A percentile compares a stretch with the other conserved stretches of the same genome.
Conservation (phyloP, 2,888 invertebrate species). For the Heteropelma amictum region DNA sequence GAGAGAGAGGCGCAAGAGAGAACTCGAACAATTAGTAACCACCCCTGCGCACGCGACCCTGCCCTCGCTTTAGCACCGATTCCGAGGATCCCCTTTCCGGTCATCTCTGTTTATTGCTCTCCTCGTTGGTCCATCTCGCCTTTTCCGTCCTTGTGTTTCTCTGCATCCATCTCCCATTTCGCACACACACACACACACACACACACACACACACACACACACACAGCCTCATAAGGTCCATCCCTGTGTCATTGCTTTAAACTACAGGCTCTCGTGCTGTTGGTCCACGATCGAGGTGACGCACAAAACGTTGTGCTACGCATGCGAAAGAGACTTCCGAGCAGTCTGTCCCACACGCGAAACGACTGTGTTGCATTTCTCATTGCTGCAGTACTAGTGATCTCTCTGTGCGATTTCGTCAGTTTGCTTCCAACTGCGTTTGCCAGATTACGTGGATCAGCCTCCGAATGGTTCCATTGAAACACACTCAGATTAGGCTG, state of each 20-base stretch:
- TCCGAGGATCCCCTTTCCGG: conserved; percentile 50
- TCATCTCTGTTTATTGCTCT: conserved; percentile 33
- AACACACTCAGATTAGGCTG: conserved; percentile 45
- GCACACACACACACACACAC: too few species aligned
- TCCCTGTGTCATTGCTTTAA: too few species aligned
- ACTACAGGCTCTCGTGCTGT: too few species aligned
- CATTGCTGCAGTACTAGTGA: conserved; percentile 18
- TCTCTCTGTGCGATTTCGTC: conserved; percentile 5
- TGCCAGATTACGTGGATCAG: conserved; percentile 60
- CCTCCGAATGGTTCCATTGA: conserved; percentile 30
- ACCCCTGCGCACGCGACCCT: conserved; percentile 54
- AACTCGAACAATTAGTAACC: conserved; percentile 76
- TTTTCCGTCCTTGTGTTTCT: conserved; percentile 12
- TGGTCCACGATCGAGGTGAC: conserved; percentile 42
- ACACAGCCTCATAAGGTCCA: too few species aligned
- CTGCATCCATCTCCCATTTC: too few species aligned
- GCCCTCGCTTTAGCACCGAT: conserved; percentile 43
- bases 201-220: too few species aligned
- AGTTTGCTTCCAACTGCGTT: conserved; percentile 31
- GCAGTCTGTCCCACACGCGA: conserved; percentile 48
- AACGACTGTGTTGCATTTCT: too few species aligned
- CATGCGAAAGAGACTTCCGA: conserved; percentile 68
- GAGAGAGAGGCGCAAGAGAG: conserved; percentile 61
- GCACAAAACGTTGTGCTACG: conserved; percentile 65
- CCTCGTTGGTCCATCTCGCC: conserved; percentile 25